Conservation (phyloP, 1,140 invertebrate genomes). For the Mercenaria mercenaria region DNA sequence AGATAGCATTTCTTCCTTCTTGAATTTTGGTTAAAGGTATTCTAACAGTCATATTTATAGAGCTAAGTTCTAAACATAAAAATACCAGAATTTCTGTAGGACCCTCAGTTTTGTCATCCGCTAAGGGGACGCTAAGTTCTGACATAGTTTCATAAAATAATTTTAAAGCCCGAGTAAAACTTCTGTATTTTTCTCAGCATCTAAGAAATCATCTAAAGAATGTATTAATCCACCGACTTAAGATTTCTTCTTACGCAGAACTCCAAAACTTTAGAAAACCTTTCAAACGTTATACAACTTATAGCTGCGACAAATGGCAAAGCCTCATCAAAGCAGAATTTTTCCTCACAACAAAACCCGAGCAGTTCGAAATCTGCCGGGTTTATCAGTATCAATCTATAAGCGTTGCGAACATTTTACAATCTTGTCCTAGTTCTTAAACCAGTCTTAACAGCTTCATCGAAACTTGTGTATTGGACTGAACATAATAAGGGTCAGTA, state of each 20-base stretch:
- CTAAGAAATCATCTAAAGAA: conserved; percentile 51
- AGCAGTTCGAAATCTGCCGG: conserved; percentile 24
- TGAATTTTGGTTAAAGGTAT: conserved; percentile 38
- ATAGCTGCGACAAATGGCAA: conserved; percentile 27
- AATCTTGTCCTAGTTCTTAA: conserved; percentile 36
- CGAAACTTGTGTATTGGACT: conserved; percentile 65
- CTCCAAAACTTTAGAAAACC: conserved; percentile 25
- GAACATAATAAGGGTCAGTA: conserved; percentile 63
- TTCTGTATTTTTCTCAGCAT: not conserved
- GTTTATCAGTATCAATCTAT: conserved; percentile 31
- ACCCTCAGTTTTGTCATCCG: conserved; percentile 57
- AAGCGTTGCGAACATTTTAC: conserved; percentile 64
- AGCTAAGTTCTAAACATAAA: conserved; percentile 53
- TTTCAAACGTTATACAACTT: conserved; percentile 12
- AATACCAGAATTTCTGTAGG: conserved; percentile 35
- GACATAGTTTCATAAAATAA: conserved; percentile 1
- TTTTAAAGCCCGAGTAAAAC: not conserved
- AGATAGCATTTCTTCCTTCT: not conserved
- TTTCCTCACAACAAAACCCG: not conserved
- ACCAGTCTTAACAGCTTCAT: conserved; percentile 65
- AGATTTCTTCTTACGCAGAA: not conserved
- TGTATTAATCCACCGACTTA: not conserved
- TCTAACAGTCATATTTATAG: conserved; percentile 48
- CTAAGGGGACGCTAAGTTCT: conserved; percentile 10
- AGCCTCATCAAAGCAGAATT: conserved; percentile 22